Base-by-base conservation (phyloP, 2,888 invertebrate genomes). In the Noctua fimbriata region DNA sequence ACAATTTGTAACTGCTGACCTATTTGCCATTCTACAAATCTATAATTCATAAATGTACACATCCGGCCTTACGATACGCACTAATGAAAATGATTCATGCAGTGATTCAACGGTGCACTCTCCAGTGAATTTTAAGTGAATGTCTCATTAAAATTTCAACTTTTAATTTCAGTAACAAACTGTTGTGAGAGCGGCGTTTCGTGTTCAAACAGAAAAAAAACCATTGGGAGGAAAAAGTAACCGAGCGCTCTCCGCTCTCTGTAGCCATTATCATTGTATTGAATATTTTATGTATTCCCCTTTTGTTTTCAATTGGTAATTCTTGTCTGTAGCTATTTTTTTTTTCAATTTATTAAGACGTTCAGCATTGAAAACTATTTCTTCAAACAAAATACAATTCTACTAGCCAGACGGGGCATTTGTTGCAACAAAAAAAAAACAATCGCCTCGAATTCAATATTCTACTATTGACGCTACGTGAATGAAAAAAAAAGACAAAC, bases 11-110 rank as follows among this genome's bases (percentile, higher is more conserved):
- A 72, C 28, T 69, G 73, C 66, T 24, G 89, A 81, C 89, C 89
- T 73, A 85, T 79, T 82, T 82, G 24, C 52, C 58, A 69, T 81
- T 84, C 76, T 84, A 84, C 69, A 88, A 73, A 88, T 78, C 16
- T 76, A 81, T 81, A 74, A 81, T 81, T 77, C 63, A 86, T 83
- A 74, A 71, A 71, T 76, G 86, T 66, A 66, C 32, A 76, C 83
- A 79, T 88, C 88, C 88, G 75, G 83, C 36, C 65, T 58, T 65
- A 60, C 41, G 32, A n/a, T 58, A 58, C 58, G 36, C n/a, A 60
- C 55, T 52, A 58, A 49, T 81, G 60, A 36, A 84, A 71, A 74
- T 88, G 83, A 83, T 76, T 83, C 77, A 78, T 55, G 32, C 63
- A 73, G 76, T 87, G 85, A 85, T 81, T 85, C 81, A 80, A 24